A percentile compares a stretch with the other conserved stretches of the same genome.
Conservation (phyloP, 2,888 invertebrate genomes). For the Vanessa cardui region DNA sequence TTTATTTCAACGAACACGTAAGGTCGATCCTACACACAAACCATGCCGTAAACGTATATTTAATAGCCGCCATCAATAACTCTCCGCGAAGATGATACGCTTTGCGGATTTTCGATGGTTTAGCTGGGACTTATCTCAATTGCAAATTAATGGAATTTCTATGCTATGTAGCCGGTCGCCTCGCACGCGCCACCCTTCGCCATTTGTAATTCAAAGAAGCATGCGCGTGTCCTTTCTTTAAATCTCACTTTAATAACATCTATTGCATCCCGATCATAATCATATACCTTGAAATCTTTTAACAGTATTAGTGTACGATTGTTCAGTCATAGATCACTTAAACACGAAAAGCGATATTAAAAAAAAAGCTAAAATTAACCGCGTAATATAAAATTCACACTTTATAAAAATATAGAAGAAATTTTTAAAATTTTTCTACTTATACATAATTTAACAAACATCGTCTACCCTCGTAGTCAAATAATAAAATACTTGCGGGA, state of each 20-base stretch:
- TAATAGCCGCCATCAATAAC: slow-evolving; percentile 83
- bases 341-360: slow-evolving; percentile 75
- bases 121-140: slow-evolving; percentile 74
- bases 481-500: slow-evolving; percentile 55
- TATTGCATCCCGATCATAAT: slow-evolving; percentile 5
- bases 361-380: slow-evolving; percentile 68
- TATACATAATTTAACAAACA: slow-evolving; percentile 54
- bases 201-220: slow-evolving; percentile 74
- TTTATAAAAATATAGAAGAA: slow-evolving; percentile 44
- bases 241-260: slow-evolving; percentile 25
- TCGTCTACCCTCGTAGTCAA: slow-evolving; percentile 44
- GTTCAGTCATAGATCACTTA: slow-evolving; percentile 75
- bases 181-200: slow-evolving; percentile 53
- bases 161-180: slow-evolving; percentile 57
- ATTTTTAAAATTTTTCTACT: slow-evolving; percentile 57
- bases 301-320: slow-evolving; percentile 43
- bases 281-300: slow-evolving; percentile 23
- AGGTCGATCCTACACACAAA: slow-evolving; percentile 60
- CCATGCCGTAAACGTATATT: slow-evolving; percentile 76
- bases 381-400: slow-evolving; percentile 53
- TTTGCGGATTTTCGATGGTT: slow-evolving; percentile 69
- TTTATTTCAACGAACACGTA: slow-evolving; percentile 64
- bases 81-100: slow-evolving; percentile 73
- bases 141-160: slow-evolving; percentile 79
- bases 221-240: slow-evolving; percentile 52